Base-by-base conservation (phyloP, 2,888 invertebrate species). In the Poecilobothrus nobilitatus region DNA sequence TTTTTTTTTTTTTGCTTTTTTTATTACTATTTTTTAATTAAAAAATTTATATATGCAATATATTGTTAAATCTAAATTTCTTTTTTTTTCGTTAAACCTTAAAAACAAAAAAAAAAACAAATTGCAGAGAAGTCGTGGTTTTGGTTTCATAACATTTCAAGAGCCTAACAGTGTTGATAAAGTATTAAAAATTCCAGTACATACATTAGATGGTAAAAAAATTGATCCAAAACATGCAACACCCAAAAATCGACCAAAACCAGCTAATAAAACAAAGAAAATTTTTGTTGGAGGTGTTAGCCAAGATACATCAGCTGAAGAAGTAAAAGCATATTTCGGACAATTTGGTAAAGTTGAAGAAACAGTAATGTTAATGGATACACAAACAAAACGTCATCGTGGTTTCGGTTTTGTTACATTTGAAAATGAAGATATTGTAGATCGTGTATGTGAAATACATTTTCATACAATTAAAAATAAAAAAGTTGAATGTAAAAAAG, bases 141-240 rank as follows among this genome's bases (percentile, higher is more conserved):
- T 95, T 83, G 79, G 94, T 78, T 95, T 95, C 86, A 94, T 95
- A 83, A 94, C 94, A 78, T 95, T 95, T 84, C 90, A 92, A 82
- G 94, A 94, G 82, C 91, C 94, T 69, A 87, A 90, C 74, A 91
- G 93, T 78, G 94, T 95, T 73, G 94, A 94, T 83, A 93, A 93
- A 84, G 94, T 95, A 71, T 87, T 95, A 69, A 92, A 93, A 76
- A 92, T 94, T 74, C 93, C 93, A 70, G 91, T 93, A 73, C 94
- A 94, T 85, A 93, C 93, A 68, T 85, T 95, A 74, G 94, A 95
- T 82, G 94, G 94, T 73, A 95, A 95, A 83, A 92, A 94, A 83
- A 95, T 95, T 81, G 95, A 95, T 81, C 95, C 95, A 70, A 95
- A 95, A 79, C 94, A 94, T 84, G 94, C 94, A 70, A 94, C 94